A percentile compares a stretch with the other conserved stretches of the same genome.
These are phyloP conservation scores for Pungitius pungitius DNA, from an alignment of 2,113 vertebrate genomes.

Conservation along the genomic window DNA sequence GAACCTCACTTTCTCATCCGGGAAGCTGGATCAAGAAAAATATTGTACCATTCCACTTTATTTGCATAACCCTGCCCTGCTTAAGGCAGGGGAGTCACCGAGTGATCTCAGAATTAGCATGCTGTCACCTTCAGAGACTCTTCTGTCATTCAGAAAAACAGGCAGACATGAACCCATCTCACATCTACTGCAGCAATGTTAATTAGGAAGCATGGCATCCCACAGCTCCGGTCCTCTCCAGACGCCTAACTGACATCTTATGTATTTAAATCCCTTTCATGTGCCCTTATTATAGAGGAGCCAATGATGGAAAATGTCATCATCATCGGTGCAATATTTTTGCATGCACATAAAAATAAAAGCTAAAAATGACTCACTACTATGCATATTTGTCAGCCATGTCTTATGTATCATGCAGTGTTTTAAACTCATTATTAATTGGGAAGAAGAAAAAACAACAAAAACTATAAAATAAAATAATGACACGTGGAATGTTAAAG, in stretches of 20 bases:
- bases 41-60: conserved; percentile 65
- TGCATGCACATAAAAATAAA: conserved; percentile 39
- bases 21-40: conserved; percentile 40
- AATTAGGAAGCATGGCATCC: conserved; percentile 77
- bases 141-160: conserved; percentile 79
- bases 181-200: conserved; percentile 78
- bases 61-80: conserved; percentile 76
- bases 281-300: conserved; percentile 74
- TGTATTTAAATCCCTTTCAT: conserved; percentile 80
- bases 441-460: not conserved
- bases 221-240: conserved; percentile 71
- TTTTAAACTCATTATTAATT: conserved; percentile 13
- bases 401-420: conserved; percentile 8
- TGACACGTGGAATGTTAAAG: conserved; percentile 30
- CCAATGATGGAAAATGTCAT: conserved; percentile 66
- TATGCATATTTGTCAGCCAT: conserved; percentile 23
- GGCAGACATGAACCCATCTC: conserved; percentile 72
- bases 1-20: conserved; percentile 40
- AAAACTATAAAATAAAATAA: conserved; percentile 1
- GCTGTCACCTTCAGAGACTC: conserved; percentile 81
- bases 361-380: conserved; percentile 35
- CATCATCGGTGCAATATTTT: conserved; percentile 43
- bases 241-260: conserved; percentile 73
- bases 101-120: conserved; percentile 77
- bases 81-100: conserved; percentile 75